Conservation (phyloP, 2,797 vertebrate genomes). For the Amphiprion clarkii region DNA sequence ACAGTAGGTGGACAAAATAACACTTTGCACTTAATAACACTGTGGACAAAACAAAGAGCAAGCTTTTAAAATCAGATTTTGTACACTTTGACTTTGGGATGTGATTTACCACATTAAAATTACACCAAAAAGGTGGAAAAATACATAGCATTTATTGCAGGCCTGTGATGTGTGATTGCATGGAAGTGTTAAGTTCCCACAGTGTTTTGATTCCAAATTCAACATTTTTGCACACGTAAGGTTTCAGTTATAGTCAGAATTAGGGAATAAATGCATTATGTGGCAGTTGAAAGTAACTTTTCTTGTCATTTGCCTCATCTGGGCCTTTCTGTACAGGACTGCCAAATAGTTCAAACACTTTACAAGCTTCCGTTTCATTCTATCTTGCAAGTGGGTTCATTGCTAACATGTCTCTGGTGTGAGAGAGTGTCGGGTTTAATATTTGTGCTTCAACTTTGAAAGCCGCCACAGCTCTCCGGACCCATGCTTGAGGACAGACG, state of each 20-base stretch:
- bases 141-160: not conserved
- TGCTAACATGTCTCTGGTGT: not conserved
- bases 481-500: constrained; percentile 14
- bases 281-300: not conserved
- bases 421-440: constrained; percentile 22
- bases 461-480: constrained; percentile 29
- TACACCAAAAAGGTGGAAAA: not conserved
- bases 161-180: not conserved
- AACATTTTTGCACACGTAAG: not conserved
- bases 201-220: not conserved
- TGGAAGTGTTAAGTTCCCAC: not conserved
- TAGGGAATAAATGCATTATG: no score
- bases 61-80: no score
- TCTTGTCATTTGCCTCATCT: constrained; percentile 41
- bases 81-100: not conserved
- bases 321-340: constrained; percentile 24
- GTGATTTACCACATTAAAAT: no score
- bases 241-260: not conserved
- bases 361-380: not conserved
- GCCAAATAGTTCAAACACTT: no score
- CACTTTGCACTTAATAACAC: no score
- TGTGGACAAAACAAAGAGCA: no score
- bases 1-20: no score
- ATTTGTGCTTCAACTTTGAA: constrained; percentile 69
- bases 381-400: not conserved